Percentiles rank a stretch among this genome's conserved stretches.
phyloP scores from a whole-genome alignment of 2,113 vertebrate genomes.

The Sphyrna mokarran region DNA sequence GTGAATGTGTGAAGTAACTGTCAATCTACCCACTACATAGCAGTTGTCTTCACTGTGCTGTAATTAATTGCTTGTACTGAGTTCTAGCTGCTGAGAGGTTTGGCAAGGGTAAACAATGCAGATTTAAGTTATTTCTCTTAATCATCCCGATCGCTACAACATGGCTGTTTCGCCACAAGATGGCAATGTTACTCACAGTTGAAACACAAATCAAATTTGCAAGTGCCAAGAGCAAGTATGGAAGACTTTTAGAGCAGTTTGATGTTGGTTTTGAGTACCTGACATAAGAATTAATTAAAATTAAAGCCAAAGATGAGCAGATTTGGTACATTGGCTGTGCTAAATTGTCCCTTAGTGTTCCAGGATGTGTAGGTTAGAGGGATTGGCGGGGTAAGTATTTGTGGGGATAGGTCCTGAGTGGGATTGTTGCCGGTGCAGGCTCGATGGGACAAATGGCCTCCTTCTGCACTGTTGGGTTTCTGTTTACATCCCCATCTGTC shows the following conservation, averaged over 20 bases:
- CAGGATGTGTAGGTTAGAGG: too few species aligned
- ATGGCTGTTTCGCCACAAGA: constrained; percentile 19
- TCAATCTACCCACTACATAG: not conserved
- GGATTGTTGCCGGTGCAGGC: too few species aligned
- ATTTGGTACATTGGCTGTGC: too few species aligned
- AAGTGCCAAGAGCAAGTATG: not conserved
- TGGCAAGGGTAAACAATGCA: not conserved
- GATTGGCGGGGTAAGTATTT: too few species aligned
- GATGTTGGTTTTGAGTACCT: not conserved
- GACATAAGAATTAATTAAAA: not conserved
- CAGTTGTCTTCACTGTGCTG: not conserved
- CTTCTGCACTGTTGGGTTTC: too few species aligned
- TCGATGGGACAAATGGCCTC: too few species aligned
- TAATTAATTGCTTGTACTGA: not conserved
- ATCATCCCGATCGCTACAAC: not conserved
- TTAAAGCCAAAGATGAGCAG: not conserved
- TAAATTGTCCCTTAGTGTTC: too few species aligned
- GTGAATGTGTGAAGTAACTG: not conserved
- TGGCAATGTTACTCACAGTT: constrained; percentile 27
- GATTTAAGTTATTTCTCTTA: not conserved
- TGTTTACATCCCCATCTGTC: not conserved
- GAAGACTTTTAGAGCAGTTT: not conserved
- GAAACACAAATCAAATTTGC: not conserved
- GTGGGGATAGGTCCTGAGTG: too few species aligned
- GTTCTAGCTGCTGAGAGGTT: not conserved